Evolutionary conservation across 2,797 vertebrate genomes (phyloP), one percentile per base, ranked within the genome.

Genomic region (Sparidentex hasta): DNA sequence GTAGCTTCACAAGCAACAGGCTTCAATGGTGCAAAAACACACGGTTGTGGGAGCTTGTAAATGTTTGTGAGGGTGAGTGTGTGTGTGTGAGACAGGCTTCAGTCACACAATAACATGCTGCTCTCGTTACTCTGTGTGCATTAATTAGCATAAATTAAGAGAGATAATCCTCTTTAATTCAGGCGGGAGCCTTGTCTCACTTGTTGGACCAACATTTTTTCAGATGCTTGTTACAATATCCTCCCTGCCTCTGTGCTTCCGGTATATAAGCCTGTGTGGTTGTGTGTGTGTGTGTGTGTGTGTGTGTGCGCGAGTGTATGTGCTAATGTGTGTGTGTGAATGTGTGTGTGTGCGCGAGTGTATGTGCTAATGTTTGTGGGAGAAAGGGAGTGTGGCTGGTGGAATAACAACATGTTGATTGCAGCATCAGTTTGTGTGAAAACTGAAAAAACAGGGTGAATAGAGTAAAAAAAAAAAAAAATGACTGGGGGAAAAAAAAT

Each of bases 81-180:
- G 62, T 71, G 78, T 33, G 73, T 43, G 73, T 43, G 82, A 80
- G 83, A 79, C 71, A 62, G 58, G 59, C 87, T 80, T 69, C 55
- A 59, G 81, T 76, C 80, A 43, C 88, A 90, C 87, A 90, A 87
- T 84, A 89, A 91, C 88, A 88, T 66, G 67, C 74, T 80, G 76
- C 84, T 87, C 87, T 90, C 74, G 72, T 91, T 92, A 90, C 87
- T 83, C 77, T 18, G 66, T 89, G 84, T 56, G 93, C 91, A 93
- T 93, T 87, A n/a, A 95, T 95, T 94, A 92, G 72, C 94, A 95
- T 95, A 93, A 88, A 92, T 94, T 92, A 93, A 83, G 72, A 76
- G 69, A 80, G 88, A 91, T 93, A 93, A 94, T 94, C 90, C 90
- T 74, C 84, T 81, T 89, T 81, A 92, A 93, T 93, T 91, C 88